Evolutionary conservation across 2,888 invertebrate genomes (phyloP).

Genomic region (Antheraea yamamai): DNA sequence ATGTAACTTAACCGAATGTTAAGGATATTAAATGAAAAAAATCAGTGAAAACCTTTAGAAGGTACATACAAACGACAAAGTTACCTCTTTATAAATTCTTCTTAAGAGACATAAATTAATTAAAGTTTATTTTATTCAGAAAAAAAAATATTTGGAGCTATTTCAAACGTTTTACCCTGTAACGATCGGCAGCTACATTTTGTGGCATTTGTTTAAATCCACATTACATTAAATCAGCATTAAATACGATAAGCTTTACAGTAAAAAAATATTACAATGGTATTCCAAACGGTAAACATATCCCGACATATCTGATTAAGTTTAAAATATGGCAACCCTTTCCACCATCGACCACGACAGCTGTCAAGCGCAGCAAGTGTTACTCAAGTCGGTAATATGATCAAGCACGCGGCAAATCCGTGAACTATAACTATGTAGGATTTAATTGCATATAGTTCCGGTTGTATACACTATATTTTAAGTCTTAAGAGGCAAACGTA

Average conservation of each 20-base stretch:
- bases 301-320: not conserved
- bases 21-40: not conserved
- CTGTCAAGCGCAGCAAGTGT: conserved; percentile 4
- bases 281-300: not conserved
- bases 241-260: not conserved
- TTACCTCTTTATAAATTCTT: not conserved
- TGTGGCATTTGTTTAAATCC: too few species aligned
- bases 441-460: not conserved
- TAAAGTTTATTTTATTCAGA: not conserved
- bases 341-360: not conserved
- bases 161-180: not conserved
- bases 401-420: conserved; percentile 4
- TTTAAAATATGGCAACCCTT: not conserved
- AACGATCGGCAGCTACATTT: not conserved
- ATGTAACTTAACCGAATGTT: not conserved
- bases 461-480: not conserved
- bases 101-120: not conserved
- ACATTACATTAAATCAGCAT: too few species aligned
- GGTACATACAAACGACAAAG: not conserved
- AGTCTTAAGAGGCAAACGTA: too few species aligned
- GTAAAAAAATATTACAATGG: not conserved
- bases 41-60: not conserved
- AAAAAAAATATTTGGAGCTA: not conserved
- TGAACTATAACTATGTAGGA: not conserved
- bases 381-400: not conserved